These are phyloP conservation scores for Cyphomyrus discorhynchus DNA, from an alignment of 2,113 vertebrate species.

Conservation along the genomic window DNA sequence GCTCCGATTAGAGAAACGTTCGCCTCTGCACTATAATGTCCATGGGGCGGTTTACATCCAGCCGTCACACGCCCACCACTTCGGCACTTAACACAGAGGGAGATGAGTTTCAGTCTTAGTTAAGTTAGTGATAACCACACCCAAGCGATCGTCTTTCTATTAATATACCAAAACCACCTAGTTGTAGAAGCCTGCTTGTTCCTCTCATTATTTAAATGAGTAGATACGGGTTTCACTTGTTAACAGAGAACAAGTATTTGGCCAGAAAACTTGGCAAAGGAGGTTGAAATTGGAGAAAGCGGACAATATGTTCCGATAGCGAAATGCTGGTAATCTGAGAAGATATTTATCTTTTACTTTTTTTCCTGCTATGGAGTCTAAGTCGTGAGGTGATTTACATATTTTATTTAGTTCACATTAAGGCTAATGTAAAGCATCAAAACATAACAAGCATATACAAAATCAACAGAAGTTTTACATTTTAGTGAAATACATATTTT, in stretches of 20 bases:
- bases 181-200: background rate
- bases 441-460: background rate
- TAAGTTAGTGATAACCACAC: background rate
- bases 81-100: background rate
- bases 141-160: background rate
- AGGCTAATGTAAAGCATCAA: background rate
- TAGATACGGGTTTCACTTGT: background rate
- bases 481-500: background rate
- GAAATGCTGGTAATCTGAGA: background rate
- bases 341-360: background rate
- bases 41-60: background rate
- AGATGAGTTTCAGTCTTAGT: background rate
- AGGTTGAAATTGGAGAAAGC: background rate
- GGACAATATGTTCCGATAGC: background rate
- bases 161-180: background rate
- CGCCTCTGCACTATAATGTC: background rate
- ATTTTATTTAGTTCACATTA: background rate
- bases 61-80: slow-evolving; percentile 5
- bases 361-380: background rate
- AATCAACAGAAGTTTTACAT: background rate
- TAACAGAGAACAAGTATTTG: background rate
- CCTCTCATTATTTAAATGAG: background rate
- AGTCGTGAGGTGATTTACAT: background rate
- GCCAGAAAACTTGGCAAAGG: background rate
- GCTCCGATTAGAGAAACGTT: slow-evolving; percentile 54